Conservation (phyloP, 1,140 invertebrate genomes). For the Andrena cerasifolii region DNA sequence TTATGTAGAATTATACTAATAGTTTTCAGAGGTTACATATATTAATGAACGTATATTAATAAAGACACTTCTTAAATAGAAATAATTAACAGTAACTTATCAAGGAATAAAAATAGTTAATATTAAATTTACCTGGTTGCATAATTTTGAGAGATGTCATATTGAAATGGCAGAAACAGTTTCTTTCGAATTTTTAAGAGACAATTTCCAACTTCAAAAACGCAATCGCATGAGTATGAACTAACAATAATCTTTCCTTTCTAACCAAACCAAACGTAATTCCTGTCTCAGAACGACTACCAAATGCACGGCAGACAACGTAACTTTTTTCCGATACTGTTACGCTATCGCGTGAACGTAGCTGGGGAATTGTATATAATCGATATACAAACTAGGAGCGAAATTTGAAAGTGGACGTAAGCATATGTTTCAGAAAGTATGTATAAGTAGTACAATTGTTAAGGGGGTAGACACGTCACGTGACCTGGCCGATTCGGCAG, state of each 20-base stretch:
- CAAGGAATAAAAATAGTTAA: neutral
- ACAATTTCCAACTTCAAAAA: neutral
- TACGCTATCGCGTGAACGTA: no score
- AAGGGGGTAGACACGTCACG: no score
- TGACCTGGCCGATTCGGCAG: no score
- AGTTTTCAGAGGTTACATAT: constrained; percentile 14
- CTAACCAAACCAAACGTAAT: neutral
- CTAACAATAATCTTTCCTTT: constrained; percentile 7
- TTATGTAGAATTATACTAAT: neutral
- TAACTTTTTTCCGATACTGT: no score
- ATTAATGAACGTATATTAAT: no score
- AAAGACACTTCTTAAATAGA: neutral
- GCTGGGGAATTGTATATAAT: no score
- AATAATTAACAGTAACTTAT: neutral
- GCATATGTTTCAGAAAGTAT: no score
- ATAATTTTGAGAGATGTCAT: constrained; percentile 27
- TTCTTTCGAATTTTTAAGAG: neutral
- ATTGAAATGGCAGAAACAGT: constrained; percentile 1
- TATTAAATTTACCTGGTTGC: constrained; percentile 26
- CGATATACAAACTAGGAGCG: no score
- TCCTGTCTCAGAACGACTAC: constrained; percentile 14
- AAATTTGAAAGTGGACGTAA: no score
- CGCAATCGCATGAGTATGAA: neutral
- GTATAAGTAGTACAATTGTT: no score
- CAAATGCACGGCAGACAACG: no score